Evolutionary conservation across 2,888 invertebrate species (phyloP).

Genomic region (Metacarcinus magister): DNA sequence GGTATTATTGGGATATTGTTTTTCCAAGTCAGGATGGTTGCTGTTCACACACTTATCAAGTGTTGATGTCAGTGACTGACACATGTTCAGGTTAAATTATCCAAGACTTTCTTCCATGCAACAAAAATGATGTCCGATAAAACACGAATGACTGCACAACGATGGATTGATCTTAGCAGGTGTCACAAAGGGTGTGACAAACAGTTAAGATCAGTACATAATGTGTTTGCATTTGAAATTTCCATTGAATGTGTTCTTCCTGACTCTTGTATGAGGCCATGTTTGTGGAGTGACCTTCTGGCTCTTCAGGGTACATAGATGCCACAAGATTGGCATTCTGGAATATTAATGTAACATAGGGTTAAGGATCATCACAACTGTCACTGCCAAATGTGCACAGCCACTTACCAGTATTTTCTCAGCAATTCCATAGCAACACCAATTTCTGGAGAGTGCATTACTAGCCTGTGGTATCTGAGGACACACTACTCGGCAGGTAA

Average conservation of each 20-base stretch:
- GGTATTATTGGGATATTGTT: slow-evolving; percentile 19
- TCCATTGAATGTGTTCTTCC: background rate
- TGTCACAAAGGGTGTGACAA: slow-evolving; percentile 56
- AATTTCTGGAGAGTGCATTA: slow-evolving; percentile 75
- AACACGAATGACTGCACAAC: slow-evolving; percentile 16
- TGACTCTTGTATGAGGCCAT: slow-evolving; percentile 49
- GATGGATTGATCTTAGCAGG: slow-evolving; percentile 57
- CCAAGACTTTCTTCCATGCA: background rate
- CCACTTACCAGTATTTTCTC: slow-evolving; percentile 76
- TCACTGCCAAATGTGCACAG: slow-evolving; percentile 80
- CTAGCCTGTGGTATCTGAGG: slow-evolving; percentile 67
- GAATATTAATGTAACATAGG: slow-evolving; percentile 59
- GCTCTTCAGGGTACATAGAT: slow-evolving; percentile 66
- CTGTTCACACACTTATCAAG: background rate
- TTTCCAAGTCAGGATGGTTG: background rate
- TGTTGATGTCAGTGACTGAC: background rate
- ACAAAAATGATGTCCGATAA: background rate
- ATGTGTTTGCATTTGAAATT: slow-evolving; percentile 3
- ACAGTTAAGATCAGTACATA: background rate
- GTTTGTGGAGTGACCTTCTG: slow-evolving; percentile 39
- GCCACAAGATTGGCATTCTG: slow-evolving; percentile 38
- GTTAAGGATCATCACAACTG: slow-evolving; percentile 70
- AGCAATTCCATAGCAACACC: slow-evolving; percentile 78
- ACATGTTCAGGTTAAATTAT: background rate
- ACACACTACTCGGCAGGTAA: slow-evolving; percentile 20